Base-by-base conservation (phyloP, 1,140 invertebrate genomes). In the Drosophila albomicans region DNA sequence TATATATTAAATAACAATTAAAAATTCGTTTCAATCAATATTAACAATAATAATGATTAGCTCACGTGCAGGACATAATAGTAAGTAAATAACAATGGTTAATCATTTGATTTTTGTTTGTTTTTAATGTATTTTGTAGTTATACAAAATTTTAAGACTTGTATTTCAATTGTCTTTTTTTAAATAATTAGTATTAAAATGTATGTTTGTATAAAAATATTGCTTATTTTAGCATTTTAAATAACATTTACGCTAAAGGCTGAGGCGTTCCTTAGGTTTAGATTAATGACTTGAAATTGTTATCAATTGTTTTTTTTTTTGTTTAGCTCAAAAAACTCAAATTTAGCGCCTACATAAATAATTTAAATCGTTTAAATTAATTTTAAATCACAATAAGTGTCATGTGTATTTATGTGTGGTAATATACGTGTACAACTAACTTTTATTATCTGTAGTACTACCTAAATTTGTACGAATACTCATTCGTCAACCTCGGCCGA, bases 181-280 rank as follows among this genome's bases (percentile, higher is more conserved):
- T 57, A 74, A 61, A 69, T 25, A 45, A 79, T 54, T 72, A 64
- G 35, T 63, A 46, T 43, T 61, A 43, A 51, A 54, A 41, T 69
- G 30, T 74, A 46, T 67, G 41, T 72, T 13, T 73, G 13, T 64
- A 64, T 81, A 73, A 80, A 74, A 71, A 75, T 85, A 87, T 75
- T 81, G 66, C 82, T 85, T 84, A 82, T 35, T 67, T 80, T 20
- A n/a, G 11, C n/a, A 43, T 43, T 68, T 56, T 62, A 61, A 54
- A 58, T 57, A 71, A 62, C 46, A 51, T 58, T 62, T 35, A 51
- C 66, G 45, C 73, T 48, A 45, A 15, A 68, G 13, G 35, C 13
- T 67, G 61, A 59, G 46, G 38, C 30, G 16, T 48, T 48, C 48
- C 25, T 67, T 73, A 32, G 41, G 57, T 56, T 54, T 20, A 38